phyloP scores from a whole-genome alignment of 2,888 invertebrate genomes.

The Eucera pruinosa region DNA sequence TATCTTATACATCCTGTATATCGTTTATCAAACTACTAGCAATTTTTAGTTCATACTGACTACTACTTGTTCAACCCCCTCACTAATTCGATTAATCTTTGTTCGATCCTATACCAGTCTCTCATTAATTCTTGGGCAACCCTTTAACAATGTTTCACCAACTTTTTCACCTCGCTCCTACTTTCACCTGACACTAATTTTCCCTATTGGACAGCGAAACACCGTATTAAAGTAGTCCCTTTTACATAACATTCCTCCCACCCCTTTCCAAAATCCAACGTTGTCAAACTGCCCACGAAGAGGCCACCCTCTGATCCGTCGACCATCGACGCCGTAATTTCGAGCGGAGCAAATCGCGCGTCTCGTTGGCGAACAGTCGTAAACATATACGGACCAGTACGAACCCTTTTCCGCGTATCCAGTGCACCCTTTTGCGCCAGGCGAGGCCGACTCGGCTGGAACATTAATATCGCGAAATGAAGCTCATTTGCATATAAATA shows the following conservation, averaged over 20 bases:
- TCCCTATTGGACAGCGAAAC: too few relatives aligned
- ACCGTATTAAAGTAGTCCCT: too few relatives aligned
- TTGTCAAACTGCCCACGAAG: neutral
- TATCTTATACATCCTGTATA: too few relatives aligned
- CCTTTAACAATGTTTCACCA: too few relatives aligned
- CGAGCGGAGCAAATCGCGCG: constrained; percentile 56
- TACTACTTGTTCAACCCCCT: too few relatives aligned
- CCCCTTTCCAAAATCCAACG: neutral
- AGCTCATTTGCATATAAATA: constrained; percentile 96
- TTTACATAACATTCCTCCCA: constrained; percentile 3
- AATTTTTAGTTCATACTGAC: too few relatives aligned
- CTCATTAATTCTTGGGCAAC: too few relatives aligned
- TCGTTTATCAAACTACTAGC: too few relatives aligned
- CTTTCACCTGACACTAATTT: too few relatives aligned
- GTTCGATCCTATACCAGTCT: too few relatives aligned
- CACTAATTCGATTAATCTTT: too few relatives aligned
- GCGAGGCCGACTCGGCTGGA: constrained; percentile 81
- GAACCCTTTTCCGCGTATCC: constrained; percentile 81
- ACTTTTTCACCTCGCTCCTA: too few relatives aligned
- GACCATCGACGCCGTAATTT: constrained; percentile 55
- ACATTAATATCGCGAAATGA: constrained; percentile 95
- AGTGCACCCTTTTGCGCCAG: constrained; percentile 71
- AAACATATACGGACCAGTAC: constrained; percentile 79
- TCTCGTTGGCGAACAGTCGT: constrained; percentile 71
- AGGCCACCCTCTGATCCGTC: neutral